These are phyloP conservation scores for Eupithecia abbreviata DNA, from an alignment of 2,888 invertebrate genomes.

Conservation along the genomic window DNA sequence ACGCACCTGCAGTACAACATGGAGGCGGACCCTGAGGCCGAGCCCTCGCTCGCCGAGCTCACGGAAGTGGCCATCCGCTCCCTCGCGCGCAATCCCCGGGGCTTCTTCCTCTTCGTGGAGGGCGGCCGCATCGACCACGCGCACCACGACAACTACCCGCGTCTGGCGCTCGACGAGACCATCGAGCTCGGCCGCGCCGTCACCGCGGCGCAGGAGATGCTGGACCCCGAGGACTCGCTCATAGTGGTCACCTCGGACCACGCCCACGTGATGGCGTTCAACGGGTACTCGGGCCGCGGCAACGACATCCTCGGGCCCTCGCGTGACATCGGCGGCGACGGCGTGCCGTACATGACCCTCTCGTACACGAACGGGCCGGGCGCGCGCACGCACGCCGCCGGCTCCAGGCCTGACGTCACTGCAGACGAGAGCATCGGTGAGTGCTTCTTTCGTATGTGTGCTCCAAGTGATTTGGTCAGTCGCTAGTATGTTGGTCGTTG, in stretches of 20 bases:
- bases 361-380: constrained; percentile 82
- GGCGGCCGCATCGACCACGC: constrained; percentile 86
- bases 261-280: constrained; percentile 87
- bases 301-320: constrained; percentile 9
- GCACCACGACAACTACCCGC: constrained; percentile 84
- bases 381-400: constrained; percentile 84
- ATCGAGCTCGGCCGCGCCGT: constrained; percentile 85
- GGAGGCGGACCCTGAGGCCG: constrained; percentile 84
- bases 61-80: constrained; percentile 86
- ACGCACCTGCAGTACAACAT: constrained; percentile 87
- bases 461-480: too few relatives aligned
- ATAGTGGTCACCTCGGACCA: constrained; percentile 91
- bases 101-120: constrained; percentile 90
- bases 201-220: constrained; percentile 66
- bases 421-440: constrained; percentile 66
- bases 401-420: constrained; percentile 76
- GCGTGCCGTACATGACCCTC: constrained; percentile 81
- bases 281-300: constrained; percentile 4
- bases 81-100: constrained; percentile 85
- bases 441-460: constrained; percentile 31
- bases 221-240: constrained; percentile 84
- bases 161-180: constrained; percentile 87
- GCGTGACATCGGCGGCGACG: constrained; percentile 61
- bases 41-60: constrained; percentile 85
- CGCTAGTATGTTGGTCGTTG: background rate